Conservation (phyloP, 2,888 invertebrate species). For the Pecten maximus region DNA sequence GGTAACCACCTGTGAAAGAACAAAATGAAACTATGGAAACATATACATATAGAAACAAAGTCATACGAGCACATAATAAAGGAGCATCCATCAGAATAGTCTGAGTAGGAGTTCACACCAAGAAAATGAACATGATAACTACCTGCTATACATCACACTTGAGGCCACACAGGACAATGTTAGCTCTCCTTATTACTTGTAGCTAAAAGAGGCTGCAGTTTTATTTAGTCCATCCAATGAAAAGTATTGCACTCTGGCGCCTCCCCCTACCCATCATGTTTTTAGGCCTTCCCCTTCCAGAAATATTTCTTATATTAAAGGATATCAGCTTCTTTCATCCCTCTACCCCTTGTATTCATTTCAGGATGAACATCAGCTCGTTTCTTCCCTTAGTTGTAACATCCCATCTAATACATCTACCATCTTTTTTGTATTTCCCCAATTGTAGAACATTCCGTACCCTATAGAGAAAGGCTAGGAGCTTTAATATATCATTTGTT, state of each 20-base stretch:
- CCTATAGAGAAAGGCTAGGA: background rate
- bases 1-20: background rate
- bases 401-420: background rate
- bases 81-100: background rate
- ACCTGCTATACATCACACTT: background rate
- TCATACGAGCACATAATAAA: background rate
- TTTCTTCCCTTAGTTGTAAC: background rate
- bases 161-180: background rate
- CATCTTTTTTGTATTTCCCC: background rate
- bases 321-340: too few relatives aligned
- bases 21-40: constrained; percentile 1
- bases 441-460: background rate
- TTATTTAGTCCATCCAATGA: background rate
- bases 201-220: background rate
- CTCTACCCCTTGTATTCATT: too few relatives aligned
- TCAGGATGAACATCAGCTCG: too few relatives aligned
- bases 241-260: background rate
- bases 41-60: background rate
- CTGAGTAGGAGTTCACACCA: background rate
- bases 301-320: too few relatives aligned
- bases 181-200: background rate
- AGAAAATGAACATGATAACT: background rate
- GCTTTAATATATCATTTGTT: background rate
- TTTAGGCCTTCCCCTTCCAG: too few relatives aligned
- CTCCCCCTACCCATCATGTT: background rate